Evolutionary conservation across 2,113 vertebrate species (phyloP), one percentile per base, ranked within the genome.

Genomic region (Notothenia coriiceps): DNA sequence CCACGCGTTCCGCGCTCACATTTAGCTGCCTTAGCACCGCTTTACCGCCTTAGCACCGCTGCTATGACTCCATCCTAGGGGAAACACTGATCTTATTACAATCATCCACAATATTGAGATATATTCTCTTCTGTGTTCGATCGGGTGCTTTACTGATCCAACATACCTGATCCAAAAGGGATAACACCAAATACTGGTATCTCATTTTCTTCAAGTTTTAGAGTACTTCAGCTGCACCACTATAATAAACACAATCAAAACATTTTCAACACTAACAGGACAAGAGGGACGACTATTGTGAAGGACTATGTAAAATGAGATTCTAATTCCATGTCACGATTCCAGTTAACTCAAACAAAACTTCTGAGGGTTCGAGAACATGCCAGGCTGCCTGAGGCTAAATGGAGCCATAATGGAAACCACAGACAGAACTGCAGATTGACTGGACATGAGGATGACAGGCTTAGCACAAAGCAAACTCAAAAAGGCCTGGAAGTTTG

Each of bases 311-410:
- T 83, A 87, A 91, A 92, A 89, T 65, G 71, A 88, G 78, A 86
- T 86, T 72, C 82, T 83, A 87, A 88, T 92, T 86, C 81, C 67
- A 81, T 82, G 86, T 85, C 89, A 82, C 78, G 77, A 90, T 88
- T 92, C 83, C 83, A 84, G 82, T 86, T 78, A 85, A 92, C 85
- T 93, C 82, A 86, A 89, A 86, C 89, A 89, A 91, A 93, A 88
- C 62, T 50, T 75, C 61, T 91, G 88, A 46, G 89, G 86, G 88
- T 91, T 84, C 40, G 18, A 54, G 63, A 74, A 75, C 86, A 79
- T 54, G 85, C 79, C 81, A 80, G 74, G 61, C 83, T 80, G 85
- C 75, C 81, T 63, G 59, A 80, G 65, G 82, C 88, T 87, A 83
- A 57, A 61, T 61, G 77, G 88, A 86, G 85, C 80, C 76, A 72